These are phyloP conservation scores for Drosophila rufa DNA, from an alignment of 1,140 invertebrate genomes.

Conservation along the genomic window DNA sequence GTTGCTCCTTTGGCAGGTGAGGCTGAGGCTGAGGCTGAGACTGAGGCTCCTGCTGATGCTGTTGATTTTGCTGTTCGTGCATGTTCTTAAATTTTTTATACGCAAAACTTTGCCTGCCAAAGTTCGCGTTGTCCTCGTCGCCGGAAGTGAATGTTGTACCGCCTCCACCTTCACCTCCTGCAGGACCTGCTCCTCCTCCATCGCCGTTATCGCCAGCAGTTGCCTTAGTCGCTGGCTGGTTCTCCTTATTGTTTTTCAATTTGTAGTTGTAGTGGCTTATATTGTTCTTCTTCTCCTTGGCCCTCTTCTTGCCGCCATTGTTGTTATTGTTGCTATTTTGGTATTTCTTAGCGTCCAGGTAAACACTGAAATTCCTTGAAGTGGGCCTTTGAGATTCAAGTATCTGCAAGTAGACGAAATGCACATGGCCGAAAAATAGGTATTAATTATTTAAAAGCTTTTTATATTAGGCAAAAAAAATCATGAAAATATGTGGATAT, in stretches of 20 bases:
- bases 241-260: slow-evolving; percentile 70
- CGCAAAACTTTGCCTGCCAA: slow-evolving; percentile 68
- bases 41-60: slow-evolving; percentile 29
- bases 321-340: slow-evolving; percentile 35
- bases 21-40: slow-evolving; percentile 37
- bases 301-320: slow-evolving; percentile 12
- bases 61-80: slow-evolving; percentile 68
- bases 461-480: background rate
- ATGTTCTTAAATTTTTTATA: slow-evolving; percentile 76
- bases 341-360: slow-evolving; percentile 60
- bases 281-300: slow-evolving; percentile 43
- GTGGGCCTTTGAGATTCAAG: slow-evolving; percentile 78
- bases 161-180: background rate
- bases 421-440: background rate
- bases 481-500: too few relatives aligned
- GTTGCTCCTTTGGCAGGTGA: slow-evolving; percentile 35
- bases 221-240: slow-evolving; percentile 25
- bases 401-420: slow-evolving; percentile 61
- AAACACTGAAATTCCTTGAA: slow-evolving; percentile 68
- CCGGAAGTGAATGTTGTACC: slow-evolving; percentile 27
- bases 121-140: slow-evolving; percentile 48
- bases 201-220: slow-evolving; percentile 12
- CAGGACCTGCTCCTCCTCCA: background rate
- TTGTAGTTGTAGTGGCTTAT: slow-evolving; percentile 68
- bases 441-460: background rate